phyloP scores from a whole-genome alignment of 30 jellyfish, hydroid and myxozoan species.

The Turritopsis dohrnii region DNA sequence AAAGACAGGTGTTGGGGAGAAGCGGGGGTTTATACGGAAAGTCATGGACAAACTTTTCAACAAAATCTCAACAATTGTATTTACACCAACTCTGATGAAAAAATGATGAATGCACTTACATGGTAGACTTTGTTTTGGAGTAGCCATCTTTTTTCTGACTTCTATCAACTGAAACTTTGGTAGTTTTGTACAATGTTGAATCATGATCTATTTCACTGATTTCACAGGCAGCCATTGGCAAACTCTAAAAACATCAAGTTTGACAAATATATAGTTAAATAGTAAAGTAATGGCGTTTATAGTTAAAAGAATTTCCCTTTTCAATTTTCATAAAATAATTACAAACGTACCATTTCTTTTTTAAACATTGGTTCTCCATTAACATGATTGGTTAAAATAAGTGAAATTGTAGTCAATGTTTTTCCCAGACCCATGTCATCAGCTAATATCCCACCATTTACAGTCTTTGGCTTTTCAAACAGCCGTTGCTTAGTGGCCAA shows the following conservation, averaged over 20 bases:
- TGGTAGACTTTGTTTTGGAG: constrained; percentile 7
- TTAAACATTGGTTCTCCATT: constrained; percentile 56
- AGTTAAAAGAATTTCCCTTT: too few species aligned
- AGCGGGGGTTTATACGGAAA: too few species aligned
- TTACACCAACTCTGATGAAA: background rate
- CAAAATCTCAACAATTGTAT: too few species aligned
- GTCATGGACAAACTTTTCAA: too few species aligned
- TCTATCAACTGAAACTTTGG: background rate
- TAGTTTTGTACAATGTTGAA: background rate
- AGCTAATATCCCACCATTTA: constrained; percentile 76
- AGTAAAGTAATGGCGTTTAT: too few species aligned
- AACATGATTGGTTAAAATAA: constrained; percentile 51
- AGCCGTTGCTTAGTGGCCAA: constrained; percentile 33
- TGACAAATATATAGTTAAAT: background rate
- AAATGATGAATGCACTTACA: background rate
- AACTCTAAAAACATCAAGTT: background rate
- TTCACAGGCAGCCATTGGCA: background rate
- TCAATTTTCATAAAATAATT: background rate
- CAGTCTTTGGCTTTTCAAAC: constrained; percentile 38
- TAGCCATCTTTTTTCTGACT: constrained; percentile 19
- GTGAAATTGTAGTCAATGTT: constrained; percentile 44
- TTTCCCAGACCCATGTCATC: constrained; percentile 84
- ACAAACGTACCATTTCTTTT: constrained; percentile 28
- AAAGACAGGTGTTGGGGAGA: too few species aligned
- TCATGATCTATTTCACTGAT: background rate